These are phyloP conservation scores for Ceratina australensis DNA, from an alignment of 1,140 invertebrate species.

Conservation along the genomic window DNA sequence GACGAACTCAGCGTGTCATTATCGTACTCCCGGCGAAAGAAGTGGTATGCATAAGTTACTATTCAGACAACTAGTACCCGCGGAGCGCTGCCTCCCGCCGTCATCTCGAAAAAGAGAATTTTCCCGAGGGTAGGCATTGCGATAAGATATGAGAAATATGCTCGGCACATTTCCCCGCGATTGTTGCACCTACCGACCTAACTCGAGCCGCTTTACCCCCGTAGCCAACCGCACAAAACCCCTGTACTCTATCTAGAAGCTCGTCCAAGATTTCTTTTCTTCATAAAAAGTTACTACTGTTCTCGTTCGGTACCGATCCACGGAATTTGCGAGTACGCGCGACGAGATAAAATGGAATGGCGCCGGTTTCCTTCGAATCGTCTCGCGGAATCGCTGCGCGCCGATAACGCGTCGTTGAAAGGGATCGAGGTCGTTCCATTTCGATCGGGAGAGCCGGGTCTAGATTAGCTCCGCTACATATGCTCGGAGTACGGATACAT, in stretches of 20 bases:
- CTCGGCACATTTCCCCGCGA: conserved; percentile 42
- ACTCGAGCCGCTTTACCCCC: conserved; percentile 10
- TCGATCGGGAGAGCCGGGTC: neutral
- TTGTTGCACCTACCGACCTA: conserved; percentile 19
- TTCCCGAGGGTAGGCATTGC: conserved; percentile 44
- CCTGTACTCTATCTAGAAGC: conserved; percentile 19
- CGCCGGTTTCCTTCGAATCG: neutral
- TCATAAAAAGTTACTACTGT: conserved; percentile 16
- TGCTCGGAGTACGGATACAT: too few relatives aligned
- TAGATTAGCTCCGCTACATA: neutral
- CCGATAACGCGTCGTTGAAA: neutral
- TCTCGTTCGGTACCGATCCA: neutral
- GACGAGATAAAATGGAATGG: conserved; percentile 8
- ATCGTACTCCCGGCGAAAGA: conserved; percentile 25
- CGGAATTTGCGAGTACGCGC: neutral
- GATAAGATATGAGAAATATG: conserved; percentile 67
- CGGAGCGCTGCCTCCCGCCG: conserved; percentile 34
- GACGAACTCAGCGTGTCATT: conserved; percentile 36
- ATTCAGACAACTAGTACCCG: conserved; percentile 44
- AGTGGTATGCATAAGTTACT: conserved; percentile 50
- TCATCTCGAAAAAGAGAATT: conserved; percentile 57
- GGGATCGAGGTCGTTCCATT: neutral
- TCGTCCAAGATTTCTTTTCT: conserved; percentile 21
- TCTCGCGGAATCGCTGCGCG: neutral
- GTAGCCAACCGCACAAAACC: neutral